Base-by-base conservation (phyloP, 2,888 invertebrate species). In the Erynnis tages region DNA sequence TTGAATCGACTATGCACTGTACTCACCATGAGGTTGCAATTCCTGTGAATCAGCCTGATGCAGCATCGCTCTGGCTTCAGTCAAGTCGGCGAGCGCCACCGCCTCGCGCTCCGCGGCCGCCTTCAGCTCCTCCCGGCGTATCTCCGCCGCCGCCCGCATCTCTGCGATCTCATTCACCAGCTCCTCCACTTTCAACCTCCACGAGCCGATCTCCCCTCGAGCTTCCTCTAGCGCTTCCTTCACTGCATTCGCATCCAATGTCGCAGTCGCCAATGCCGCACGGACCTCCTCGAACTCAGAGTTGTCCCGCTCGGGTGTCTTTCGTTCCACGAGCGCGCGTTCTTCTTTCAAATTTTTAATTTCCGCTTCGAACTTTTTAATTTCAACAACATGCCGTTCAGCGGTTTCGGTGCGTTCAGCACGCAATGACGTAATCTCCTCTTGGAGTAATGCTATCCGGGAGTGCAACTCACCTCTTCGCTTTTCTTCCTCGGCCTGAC, bases 121-220 rank as follows among this genome's bases (percentile, higher is more conserved):
- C 23, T 63, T 71, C 5, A 87, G 46, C 57, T 87, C 87, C 25
- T 87, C 85, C 1, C 76, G 68, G 0, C 82, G 67, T 14, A 82
- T 57, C n/a, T 84, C 81, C 6, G 82, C 77, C 0, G 81, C 73
- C 8, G 65, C 79, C 6, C 81, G 73, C 60, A 86, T 70, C 57
- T 88, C 84, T 0, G 66, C 71, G 56, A 87, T 73, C 47, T 85
- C 82, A 0, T 63, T 60, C 1, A 76, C 68, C 38, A 88, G 56
- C 55, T 86, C 84, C 30, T 86, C 84, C 23, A 77, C 73, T 56
- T 78, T 84, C 54, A 80, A 46, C 35, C 73, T 72, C 87, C 87
- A 88, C 0, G 79, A 73, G 0, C 60, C 56, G 0, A 78, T 68
- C 60, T 87, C 85, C 13, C 65, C 58, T 1, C 61, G 70, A 0